Percentiles rank a stretch among this genome's conserved stretches.
Evolutionary conservation across 2,113 vertebrate genomes (phyloP).

Genomic region (Pluvialis apricaria): DNA sequence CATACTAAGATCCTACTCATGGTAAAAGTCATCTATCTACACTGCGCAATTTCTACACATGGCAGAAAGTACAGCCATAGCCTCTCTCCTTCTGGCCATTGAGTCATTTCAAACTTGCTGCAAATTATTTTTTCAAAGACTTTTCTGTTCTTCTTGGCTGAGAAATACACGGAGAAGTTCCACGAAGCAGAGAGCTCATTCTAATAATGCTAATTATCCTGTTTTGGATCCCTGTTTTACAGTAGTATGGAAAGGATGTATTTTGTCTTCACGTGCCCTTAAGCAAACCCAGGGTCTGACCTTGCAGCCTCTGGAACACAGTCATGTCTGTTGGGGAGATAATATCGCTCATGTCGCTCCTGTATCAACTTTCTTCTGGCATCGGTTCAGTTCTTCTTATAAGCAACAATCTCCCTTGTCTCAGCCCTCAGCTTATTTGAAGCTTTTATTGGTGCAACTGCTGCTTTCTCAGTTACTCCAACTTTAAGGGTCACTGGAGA

Average conservation of each 20-base stretch:
- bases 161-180: neutral
- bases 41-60: neutral
- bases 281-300: constrained; percentile 6
- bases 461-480: constrained; percentile 36
- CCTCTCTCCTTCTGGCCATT: neutral
- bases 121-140: neutral
- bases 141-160: neutral
- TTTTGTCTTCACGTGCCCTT: constrained; percentile 29
- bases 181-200: neutral
- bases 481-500: constrained; percentile 35
- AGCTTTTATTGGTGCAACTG: constrained; percentile 7
- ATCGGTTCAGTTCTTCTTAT: neutral
- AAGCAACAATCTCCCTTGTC: constrained; percentile 13
- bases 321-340: constrained; percentile 30
- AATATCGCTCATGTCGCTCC: neutral
- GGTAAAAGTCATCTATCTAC: neutral
- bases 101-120: neutral
- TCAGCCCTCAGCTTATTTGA: neutral
- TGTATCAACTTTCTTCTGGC: constrained; percentile 47
- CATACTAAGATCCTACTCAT: neutral
- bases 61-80: neutral
- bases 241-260: neutral
- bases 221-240: constrained; percentile 5
- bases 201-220: neutral
- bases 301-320: constrained; percentile 33